These are phyloP conservation scores for Strigamia transsilvanica DNA, from an alignment of 2,888 invertebrate genomes.

Conservation along the genomic window DNA sequence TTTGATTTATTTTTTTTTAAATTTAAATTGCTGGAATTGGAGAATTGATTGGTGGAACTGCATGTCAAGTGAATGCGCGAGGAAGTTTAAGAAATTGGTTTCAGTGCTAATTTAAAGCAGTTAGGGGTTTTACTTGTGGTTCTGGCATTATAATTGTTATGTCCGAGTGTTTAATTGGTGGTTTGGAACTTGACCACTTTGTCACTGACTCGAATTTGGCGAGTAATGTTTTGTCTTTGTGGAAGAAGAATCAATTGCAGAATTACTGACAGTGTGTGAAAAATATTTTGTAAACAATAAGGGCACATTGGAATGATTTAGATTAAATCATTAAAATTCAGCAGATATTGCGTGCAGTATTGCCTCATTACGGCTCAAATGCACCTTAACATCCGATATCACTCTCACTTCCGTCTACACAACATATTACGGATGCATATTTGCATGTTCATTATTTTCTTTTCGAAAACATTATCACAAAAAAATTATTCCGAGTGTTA, in stretches of 20 bases:
- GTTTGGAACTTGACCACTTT: neutral
- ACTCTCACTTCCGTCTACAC: neutral
- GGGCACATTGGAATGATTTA: neutral
- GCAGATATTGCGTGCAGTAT: conserved; percentile 5
- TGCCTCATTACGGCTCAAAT: neutral
- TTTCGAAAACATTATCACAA: no score
- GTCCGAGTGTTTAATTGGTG: neutral
- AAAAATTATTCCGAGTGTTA: no score
- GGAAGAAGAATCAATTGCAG: no score
- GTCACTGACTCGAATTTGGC: neutral
- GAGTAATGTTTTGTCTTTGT: neutral
- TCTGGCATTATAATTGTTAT: neutral
- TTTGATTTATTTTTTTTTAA: no score
- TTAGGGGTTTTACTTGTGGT: conserved; percentile 1
- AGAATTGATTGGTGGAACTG: no score
- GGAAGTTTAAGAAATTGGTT: neutral
- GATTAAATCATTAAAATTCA: neutral
- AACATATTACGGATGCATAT: no score
- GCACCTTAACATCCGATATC: neutral
- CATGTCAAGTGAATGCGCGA: neutral
- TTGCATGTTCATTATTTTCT: no score
- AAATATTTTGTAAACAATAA: neutral
- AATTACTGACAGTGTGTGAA: no score
- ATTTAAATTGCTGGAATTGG: no score
- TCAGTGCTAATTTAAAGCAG: neutral